Evolutionary conservation across 2,888 invertebrate species (phyloP).

Genomic region (Ophioninae sp.): DNA sequence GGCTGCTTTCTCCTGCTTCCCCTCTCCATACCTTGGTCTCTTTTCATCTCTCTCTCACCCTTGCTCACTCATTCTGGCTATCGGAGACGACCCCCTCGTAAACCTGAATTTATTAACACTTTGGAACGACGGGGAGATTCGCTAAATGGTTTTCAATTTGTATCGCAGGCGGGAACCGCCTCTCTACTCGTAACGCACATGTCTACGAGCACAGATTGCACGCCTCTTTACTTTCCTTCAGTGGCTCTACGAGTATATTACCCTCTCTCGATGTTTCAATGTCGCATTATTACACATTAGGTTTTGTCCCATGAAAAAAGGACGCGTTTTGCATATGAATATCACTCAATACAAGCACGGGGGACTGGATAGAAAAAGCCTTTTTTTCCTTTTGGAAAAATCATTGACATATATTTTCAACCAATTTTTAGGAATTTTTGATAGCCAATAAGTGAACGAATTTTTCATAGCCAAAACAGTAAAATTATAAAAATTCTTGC

Average conservation of each 20-base stretch:
- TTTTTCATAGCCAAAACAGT: too few species aligned
- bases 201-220: constrained; percentile 59
- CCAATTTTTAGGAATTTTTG: not conserved
- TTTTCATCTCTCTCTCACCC: constrained; percentile 34
- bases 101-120: constrained; percentile 81
- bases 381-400: not conserved
- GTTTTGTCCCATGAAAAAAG: constrained; percentile 32
- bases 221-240: constrained; percentile 61
- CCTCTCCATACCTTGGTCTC: not conserved
- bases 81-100: constrained; percentile 69
- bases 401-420: constrained; percentile 30
- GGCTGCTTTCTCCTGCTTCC: constrained; percentile 7
- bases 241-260: constrained; percentile 41
- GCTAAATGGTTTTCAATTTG: constrained; percentile 81
- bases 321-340: constrained; percentile 48
- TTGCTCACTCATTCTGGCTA: constrained; percentile 43
- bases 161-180: constrained; percentile 72
- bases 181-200: constrained; percentile 67
- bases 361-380: constrained; percentile 26
- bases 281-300: constrained; percentile 48
- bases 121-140: constrained; percentile 77
- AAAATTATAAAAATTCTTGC: too few species aligned
- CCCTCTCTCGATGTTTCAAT: constrained; percentile 64
- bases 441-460: too few species aligned
- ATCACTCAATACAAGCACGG: constrained; percentile 15